A percentile compares a stretch with the other conserved stretches of the same genome.
These are phyloP conservation scores for Lophotis ruficrista DNA, from an alignment of 2,113 vertebrate species.

Conservation along the genomic window DNA sequence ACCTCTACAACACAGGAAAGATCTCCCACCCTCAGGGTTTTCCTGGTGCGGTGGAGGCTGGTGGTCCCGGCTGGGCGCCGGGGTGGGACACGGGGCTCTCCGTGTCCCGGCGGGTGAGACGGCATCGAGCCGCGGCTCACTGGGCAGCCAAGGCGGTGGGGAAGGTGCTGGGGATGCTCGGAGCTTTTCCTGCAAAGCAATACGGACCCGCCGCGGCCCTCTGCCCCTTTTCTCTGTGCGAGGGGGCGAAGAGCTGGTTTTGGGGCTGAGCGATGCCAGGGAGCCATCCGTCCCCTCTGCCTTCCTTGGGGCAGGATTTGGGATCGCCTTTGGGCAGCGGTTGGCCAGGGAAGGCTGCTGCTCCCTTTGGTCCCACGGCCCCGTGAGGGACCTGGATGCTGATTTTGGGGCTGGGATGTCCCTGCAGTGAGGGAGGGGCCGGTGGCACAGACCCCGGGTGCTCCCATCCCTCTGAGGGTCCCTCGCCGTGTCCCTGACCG, in stretches of 20 bases:
- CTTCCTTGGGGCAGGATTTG: not conserved
- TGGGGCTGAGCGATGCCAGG: not conserved
- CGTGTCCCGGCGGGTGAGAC: not conserved
- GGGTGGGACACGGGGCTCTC: not conserved
- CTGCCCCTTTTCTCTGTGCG: accelerated
- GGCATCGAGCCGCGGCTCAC: accelerated
- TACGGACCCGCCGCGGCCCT: not conserved
- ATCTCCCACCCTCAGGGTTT: not conserved
- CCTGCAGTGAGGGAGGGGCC: not conserved
- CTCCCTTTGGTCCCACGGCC: not conserved
- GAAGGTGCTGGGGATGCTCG: not conserved
- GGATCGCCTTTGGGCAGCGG: not conserved
- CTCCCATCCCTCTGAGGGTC: not conserved
- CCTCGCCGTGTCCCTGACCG: not conserved
- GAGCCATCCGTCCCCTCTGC: not conserved
- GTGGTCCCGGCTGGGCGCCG: not conserved
- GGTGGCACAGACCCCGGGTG: accelerated
- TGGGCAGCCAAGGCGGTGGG: not conserved
- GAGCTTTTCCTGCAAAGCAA: not conserved
- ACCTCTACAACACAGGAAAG: not conserved
- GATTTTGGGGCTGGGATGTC: not conserved
- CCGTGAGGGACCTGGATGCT: not conserved
- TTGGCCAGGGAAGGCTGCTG: accelerated
- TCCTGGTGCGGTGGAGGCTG: not conserved
- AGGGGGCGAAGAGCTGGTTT: not conserved